Evolutionary conservation across 1,140 invertebrate genomes (phyloP), one percentile per base, ranked within the genome.

Genomic region (Scaptodrosophila lebanonensis): DNA sequence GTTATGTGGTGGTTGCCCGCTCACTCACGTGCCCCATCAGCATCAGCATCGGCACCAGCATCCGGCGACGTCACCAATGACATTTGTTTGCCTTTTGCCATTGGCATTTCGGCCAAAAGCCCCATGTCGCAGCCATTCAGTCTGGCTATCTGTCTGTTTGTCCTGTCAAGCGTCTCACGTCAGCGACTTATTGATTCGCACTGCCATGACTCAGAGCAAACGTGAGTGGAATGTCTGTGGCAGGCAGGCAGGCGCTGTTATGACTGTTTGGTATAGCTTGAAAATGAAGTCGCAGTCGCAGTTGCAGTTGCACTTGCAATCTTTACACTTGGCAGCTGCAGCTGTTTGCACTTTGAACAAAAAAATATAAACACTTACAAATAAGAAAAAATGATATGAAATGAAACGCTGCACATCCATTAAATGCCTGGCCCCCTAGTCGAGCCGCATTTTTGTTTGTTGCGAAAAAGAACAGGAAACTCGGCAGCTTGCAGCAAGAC

Each of bases 381-480:
- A 59, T 63, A 47, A 44, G 35, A 40, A 27, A 50, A 51, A 50
- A 39, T 49, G 29, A 63, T 56, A 48, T 51, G 40, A 59, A 59
- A 40, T 44, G 12, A 29, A 8, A 36, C n/a, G n/a, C 64, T 66
- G 51, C 54, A 57, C 71, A 72, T 72, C 62, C 43, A 72, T 56
- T 60, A 79, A 68, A 62, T 73, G 73, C 59, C 33, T 36, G 56
- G 20, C 32, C 53, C 66, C 64, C 64, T 54, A 63, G 75, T 69
- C 58, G 52, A 82, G 73, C 68, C 66, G 73, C 73, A 79, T 79
- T 79, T 79, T 79, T 79, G 59, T 51, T 43, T 40, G 49, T 79
- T 79, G 73, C 73, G 73, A 79, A 79, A 79, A 79, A 82, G 75
- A 82, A 79, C 75, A 79, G 73, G 73, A 79, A 79, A 79, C 72